Evolutionary conservation across 2,797 vertebrate genomes (phyloP).

Genomic region (Hydrolagus colliei): DNA sequence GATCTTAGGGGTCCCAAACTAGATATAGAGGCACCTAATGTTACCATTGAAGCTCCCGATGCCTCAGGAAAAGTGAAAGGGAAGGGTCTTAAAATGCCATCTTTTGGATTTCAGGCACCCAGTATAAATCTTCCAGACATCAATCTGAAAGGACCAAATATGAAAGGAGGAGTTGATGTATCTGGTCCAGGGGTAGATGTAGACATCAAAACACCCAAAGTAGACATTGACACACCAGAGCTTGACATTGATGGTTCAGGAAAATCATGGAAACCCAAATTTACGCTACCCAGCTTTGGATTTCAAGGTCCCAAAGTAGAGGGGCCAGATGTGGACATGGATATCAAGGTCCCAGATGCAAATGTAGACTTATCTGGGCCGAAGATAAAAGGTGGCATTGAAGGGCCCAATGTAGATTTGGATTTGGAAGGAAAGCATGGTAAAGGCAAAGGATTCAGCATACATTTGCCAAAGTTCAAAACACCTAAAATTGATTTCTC

Average conservation of each 20-base stretch:
- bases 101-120: background rate
- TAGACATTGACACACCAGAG: slow-evolving; percentile 39
- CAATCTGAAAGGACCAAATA: slow-evolving; percentile 34
- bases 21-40: background rate
- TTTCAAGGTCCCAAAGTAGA: background rate
- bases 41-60: slow-evolving; percentile 15
- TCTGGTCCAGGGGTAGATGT: background rate
- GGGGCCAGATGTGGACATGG: slow-evolving; percentile 24
- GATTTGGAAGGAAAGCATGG: slow-evolving; percentile 7
- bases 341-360: slow-evolving; percentile 36
- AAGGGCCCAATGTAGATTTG: background rate
- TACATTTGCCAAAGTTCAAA: background rate
- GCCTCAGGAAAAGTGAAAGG: background rate
- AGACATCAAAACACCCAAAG: slow-evolving; percentile 37
- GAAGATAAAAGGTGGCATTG: background rate
- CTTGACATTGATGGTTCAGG: slow-evolving; percentile 40
- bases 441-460: slow-evolving; percentile 36
- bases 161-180: slow-evolving; percentile 34
- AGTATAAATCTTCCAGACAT: slow-evolving; percentile 29
- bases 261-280: background rate
- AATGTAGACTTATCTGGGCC: background rate
- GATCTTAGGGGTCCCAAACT: slow-evolving; percentile 22
- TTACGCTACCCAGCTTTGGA: slow-evolving; percentile 43
- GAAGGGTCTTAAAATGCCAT: slow-evolving; percentile 6
- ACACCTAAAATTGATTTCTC: background rate